Percentiles rank a stretch among this genome's conserved stretches.
Conservation (phyloP, 2,797 vertebrate species). For the Sebastes oblongus region DNA sequence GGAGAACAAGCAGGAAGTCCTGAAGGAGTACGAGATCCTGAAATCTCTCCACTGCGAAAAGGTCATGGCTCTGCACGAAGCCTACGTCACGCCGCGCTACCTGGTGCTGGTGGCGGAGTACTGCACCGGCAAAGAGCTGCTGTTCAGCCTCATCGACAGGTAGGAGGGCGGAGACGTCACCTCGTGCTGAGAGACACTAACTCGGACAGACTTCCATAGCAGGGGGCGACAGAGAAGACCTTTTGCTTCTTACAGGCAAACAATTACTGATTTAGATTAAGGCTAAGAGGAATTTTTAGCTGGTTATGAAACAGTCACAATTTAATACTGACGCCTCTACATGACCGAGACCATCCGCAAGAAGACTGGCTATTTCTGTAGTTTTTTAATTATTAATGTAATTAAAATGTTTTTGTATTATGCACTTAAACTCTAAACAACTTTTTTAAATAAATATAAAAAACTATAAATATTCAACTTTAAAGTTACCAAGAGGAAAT, state of each 20-base stretch:
- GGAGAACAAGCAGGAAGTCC: constrained; percentile 85
- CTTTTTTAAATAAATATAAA: too few species aligned
- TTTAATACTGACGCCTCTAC: too few species aligned
- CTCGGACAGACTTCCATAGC: background rate
- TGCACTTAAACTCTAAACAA: too few species aligned
- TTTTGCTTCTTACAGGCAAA: background rate
- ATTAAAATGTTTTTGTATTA: too few species aligned
- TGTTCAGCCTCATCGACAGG: constrained; percentile 90
- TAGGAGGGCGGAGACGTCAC: background rate
- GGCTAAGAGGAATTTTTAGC: too few species aligned
- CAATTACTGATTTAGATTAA: too few species aligned
- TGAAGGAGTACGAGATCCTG: constrained; percentile 94
- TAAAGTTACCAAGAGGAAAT: background rate
- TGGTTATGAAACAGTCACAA: too few species aligned
- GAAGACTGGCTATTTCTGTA: too few species aligned
- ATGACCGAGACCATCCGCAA: too few species aligned
- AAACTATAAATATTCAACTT: background rate
- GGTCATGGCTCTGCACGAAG: constrained; percentile 94
- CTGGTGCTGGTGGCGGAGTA: constrained; percentile 94
- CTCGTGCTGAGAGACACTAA: background rate
- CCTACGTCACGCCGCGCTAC: constrained; percentile 95
- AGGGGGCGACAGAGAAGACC: background rate
- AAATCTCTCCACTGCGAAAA: constrained; percentile 89
- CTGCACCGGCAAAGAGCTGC: constrained; percentile 92
- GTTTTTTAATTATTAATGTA: too few species aligned